A percentile compares a stretch with the other conserved stretches of the same genome.
Evolutionary conservation across 2,113 vertebrate genomes (phyloP).

Genomic region (Poeciliopsis prolifica): DNA sequence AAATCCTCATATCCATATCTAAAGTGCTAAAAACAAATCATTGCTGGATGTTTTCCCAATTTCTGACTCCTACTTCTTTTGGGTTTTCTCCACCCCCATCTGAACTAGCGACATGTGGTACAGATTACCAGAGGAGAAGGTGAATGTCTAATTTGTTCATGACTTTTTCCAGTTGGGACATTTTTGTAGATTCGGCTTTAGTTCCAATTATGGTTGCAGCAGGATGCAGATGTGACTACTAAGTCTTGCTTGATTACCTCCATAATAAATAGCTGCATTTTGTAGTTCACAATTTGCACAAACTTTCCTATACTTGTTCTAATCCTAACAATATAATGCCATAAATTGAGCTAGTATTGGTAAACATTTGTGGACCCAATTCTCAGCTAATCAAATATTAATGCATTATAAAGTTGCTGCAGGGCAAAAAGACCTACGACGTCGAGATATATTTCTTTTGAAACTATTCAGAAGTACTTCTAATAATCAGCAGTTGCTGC

Average conservation of each 20-base stretch:
- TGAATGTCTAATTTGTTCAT: slow-evolving; percentile 54
- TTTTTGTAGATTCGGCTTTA: slow-evolving; percentile 60
- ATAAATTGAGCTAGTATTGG: not conserved
- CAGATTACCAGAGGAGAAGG: slow-evolving; percentile 72
- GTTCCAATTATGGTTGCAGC: slow-evolving; percentile 47
- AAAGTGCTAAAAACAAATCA: slow-evolving; percentile 1
- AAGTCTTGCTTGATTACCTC: not conserved
- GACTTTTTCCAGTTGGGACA: slow-evolving; percentile 66
- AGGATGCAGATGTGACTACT: not conserved
- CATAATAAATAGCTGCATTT: not conserved
- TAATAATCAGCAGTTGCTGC: not conserved
- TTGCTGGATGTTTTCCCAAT: slow-evolving; percentile 8
- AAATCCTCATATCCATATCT: slow-evolving; percentile 1
- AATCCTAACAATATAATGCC: not conserved
- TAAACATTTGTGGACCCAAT: not conserved
- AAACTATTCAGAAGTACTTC: not conserved
- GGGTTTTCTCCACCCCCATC: slow-evolving; percentile 54
- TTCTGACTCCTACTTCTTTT: slow-evolving; percentile 10
- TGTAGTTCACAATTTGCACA: no score
- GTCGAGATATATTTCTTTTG: not conserved
- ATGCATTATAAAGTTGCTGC: not conserved
- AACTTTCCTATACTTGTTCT: rapidly evolving
- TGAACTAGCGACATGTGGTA: slow-evolving; percentile 67
- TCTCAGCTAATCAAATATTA: not conserved
- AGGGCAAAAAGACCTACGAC: not conserved